phyloP scores from a whole-genome alignment of 2,888 invertebrate genomes.

The Temnothorax rugatulus region DNA sequence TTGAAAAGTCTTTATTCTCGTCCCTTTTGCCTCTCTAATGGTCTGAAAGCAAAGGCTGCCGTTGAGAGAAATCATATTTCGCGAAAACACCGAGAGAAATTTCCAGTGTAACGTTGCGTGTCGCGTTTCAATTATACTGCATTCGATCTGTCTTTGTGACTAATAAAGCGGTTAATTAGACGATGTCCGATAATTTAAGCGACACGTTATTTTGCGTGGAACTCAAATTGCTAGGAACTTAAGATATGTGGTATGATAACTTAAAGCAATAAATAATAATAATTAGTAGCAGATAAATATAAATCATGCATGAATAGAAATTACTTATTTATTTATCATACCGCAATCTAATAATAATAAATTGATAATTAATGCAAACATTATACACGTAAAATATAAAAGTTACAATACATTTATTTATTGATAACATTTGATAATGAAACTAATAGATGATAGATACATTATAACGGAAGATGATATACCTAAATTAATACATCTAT shows the following conservation, averaged over 20 bases:
- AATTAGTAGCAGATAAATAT: background rate
- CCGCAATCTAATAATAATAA: background rate
- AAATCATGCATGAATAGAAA: background rate
- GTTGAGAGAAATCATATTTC: slow-evolving; percentile 38
- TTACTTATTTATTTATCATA: background rate
- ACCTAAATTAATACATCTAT: too few relatives aligned
- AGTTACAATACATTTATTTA: background rate
- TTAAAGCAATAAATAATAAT: background rate
- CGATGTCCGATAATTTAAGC: background rate
- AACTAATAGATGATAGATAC: background rate
- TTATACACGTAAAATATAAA: background rate
- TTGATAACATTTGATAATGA: background rate
- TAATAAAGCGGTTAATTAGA: slow-evolving; percentile 8
- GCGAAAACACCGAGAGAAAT: slow-evolving; percentile 18
- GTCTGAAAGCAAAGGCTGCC: slow-evolving; percentile 24
- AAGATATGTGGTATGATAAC: background rate
- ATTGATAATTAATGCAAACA: background rate
- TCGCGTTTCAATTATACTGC: background rate
- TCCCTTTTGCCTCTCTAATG: slow-evolving; percentile 45
- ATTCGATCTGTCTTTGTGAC: slow-evolving; percentile 2
- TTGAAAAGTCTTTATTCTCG: slow-evolving; percentile 42
- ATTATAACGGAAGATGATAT: too few relatives aligned
- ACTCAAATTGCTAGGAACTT: background rate
- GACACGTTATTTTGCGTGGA: background rate
- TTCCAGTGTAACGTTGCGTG: background rate